A percentile compares a stretch with the other conserved stretches of the same genome.
These are phyloP conservation scores for Melanogrammus aeglefinus DNA, from an alignment of 2,797 vertebrate species.

Conservation along the genomic window DNA sequence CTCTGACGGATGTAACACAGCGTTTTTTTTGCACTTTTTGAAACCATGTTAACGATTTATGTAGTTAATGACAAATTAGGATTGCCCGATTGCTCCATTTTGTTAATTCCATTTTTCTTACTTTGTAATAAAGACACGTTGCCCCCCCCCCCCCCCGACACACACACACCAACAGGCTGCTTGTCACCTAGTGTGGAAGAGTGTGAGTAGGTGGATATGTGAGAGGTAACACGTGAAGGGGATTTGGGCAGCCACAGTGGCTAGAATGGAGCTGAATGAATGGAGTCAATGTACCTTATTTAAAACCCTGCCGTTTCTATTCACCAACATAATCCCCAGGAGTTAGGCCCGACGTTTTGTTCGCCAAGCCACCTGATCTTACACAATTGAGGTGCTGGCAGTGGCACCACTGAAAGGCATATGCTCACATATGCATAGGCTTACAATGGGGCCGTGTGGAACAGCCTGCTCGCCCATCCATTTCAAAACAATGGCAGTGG, in stretches of 20 bases:
- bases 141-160: background rate
- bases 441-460: conserved; percentile 5
- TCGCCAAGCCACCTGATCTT: background rate
- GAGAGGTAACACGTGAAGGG: background rate
- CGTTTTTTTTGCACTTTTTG: no score
- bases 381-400: conserved; percentile 1
- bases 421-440: background rate
- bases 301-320: background rate
- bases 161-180: background rate
- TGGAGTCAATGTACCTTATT: conserved; percentile 3
- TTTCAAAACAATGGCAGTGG: conserved; percentile 19
- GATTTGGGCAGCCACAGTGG: background rate
- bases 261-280: background rate
- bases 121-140: background rate
- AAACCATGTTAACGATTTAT: background rate
- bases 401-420: conserved; percentile 1
- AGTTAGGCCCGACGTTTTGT: background rate
- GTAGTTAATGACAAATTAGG: conserved; percentile 5
- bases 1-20: background rate
- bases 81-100: background rate
- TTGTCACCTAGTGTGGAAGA: background rate
- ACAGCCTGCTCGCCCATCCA: background rate
- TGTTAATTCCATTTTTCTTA: conserved; percentile 7
- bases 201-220: background rate
- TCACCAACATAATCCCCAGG: background rate